These are phyloP conservation scores for Pao palembangensis DNA, from an alignment of 2,113 vertebrate genomes.

Conservation along the genomic window DNA sequence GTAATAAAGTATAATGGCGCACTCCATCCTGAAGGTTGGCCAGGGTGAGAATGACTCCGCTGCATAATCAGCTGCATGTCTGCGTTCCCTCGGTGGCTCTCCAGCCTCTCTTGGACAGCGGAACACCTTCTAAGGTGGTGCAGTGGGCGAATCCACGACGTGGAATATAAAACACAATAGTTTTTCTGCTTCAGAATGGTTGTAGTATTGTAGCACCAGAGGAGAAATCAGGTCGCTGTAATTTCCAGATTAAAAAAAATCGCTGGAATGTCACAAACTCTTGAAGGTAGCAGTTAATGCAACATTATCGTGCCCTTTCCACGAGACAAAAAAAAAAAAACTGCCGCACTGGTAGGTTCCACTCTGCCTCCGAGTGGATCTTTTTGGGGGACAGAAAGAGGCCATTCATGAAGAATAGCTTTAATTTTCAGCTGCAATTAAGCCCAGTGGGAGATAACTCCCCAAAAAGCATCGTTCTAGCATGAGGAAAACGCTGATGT, in stretches of 20 bases:
- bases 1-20: constrained; percentile 59
- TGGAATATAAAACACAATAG: no score
- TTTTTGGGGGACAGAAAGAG: neutral
- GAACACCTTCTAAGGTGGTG: constrained; percentile 13
- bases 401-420: no score
- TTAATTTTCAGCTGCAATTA: no score
- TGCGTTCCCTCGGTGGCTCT: constrained; percentile 16
- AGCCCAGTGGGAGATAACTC: no score
- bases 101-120: neutral
- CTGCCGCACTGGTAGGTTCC: neutral
- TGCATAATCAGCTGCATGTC: constrained; percentile 26
- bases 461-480: no score
- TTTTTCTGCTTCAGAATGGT: constrained; percentile 7
- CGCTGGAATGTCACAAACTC: neutral
- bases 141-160: neutral
- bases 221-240: no score
- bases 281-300: constrained; percentile 5
- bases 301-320: constrained; percentile 3
- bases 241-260: no score
- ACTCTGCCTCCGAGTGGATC: neutral
- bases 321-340: no score
- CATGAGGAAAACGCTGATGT: no score
- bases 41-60: constrained; percentile 18
- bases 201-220: neutral
- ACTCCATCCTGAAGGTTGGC: constrained; percentile 59